Percentiles rank a stretch among this genome's conserved stretches.
These are phyloP conservation scores for Hyperoplus immaculatus DNA, from an alignment of 2,797 vertebrate genomes.

Conservation along the genomic window DNA sequence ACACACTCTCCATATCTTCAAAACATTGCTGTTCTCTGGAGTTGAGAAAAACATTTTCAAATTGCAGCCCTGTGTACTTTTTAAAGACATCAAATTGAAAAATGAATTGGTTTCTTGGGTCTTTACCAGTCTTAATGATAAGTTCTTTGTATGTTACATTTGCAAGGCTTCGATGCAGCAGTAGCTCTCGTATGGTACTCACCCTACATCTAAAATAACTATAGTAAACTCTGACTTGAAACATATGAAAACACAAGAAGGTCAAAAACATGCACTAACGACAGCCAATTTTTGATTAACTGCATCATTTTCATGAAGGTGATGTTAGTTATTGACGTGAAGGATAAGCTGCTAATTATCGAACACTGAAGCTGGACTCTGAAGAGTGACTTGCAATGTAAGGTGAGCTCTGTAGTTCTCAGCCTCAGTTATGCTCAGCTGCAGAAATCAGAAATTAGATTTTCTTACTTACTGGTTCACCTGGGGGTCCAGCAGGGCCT, in stretches of 20 bases:
- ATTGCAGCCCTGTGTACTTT: slow-evolving; percentile 15
- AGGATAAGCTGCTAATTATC: slow-evolving; percentile 46
- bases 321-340: slow-evolving; percentile 35
- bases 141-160: slow-evolving; percentile 23
- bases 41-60: slow-evolving; percentile 41
- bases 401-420: slow-evolving; percentile 24
- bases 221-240: slow-evolving; percentile 42
- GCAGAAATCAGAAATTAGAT: slow-evolving; percentile 35
- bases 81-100: slow-evolving; percentile 27
- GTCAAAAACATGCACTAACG: slow-evolving; percentile 45
- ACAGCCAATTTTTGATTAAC: slow-evolving; percentile 50
- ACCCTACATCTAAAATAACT: slow-evolving; percentile 21
- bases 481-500: slow-evolving; percentile 93
- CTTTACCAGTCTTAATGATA: slow-evolving; percentile 38
- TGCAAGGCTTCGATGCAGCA: slow-evolving; percentile 42
- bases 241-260: slow-evolving; percentile 35
- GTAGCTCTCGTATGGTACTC: neutral
- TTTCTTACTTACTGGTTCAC: slow-evolving; percentile 92
- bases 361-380: slow-evolving; percentile 27
- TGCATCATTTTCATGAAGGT: slow-evolving; percentile 39
- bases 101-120: slow-evolving; percentile 33
- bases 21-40: slow-evolving; percentile 42
- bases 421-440: slow-evolving; percentile 39
- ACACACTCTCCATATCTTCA: slow-evolving; percentile 31
- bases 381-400: slow-evolving; percentile 28